Evolutionary conservation across 2,113 vertebrate genomes (phyloP), one percentile per base, ranked within the genome.

Genomic region (Aspiorhynchus laticeps): DNA sequence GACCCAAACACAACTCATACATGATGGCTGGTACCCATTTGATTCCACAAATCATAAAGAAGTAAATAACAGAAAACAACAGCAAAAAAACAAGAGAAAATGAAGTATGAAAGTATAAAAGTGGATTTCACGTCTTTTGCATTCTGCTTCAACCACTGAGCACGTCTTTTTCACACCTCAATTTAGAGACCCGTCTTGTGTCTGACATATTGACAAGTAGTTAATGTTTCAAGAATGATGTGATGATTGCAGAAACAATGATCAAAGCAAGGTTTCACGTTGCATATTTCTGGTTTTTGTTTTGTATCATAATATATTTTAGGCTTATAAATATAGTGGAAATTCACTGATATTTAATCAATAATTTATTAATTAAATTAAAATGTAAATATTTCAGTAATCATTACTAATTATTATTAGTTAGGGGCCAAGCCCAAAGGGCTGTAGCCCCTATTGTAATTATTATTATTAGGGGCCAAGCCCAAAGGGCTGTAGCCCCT

Each of bases 61-160:
- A 80, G 80, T 86, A 88, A 88, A 88, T 90, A 88, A 88, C 74
- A 26, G 11, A 36, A 89, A 76, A 88, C 78, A 89, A 80, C 86
- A 77, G n/a, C 67, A 31, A 80, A 78, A 84, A 33, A 79, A 83
- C 15, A 82, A 65, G 59, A 76, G 76, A 41, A 87, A 81, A 51
- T 11, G 7, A 84, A 71, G 19, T 48, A 74, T 71, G n/a, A 48
- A 80, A 76, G 82, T 87, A 28, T 78, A 85, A 63, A 26, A 82
- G 81, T 48, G 24, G 43, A 82, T 82, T 48, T 84, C 17, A 74
- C 51, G 31, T 46, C 48, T 76, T 85, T 90, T 73, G 80, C 75
- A 86, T 78, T 14, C 17, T 3, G 11, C 51, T 26, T 4, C 43
- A 36, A 33, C 28, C 4, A 26, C 2, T 46, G 12, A 76, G 7